Conservation (phyloP, 2,888 invertebrate species). For the Erebia aethiops region DNA sequence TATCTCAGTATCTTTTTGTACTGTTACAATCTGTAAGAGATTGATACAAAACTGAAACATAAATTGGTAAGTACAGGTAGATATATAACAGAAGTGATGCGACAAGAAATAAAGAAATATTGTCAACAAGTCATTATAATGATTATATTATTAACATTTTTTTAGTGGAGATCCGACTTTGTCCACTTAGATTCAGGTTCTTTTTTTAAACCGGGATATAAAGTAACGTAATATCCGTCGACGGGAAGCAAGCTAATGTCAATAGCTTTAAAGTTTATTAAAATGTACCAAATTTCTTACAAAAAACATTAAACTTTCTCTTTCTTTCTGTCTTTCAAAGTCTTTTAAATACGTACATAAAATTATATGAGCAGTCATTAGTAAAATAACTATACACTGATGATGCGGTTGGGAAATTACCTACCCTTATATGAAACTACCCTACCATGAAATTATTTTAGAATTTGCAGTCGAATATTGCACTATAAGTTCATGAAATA, state of each 20-base stretch:
- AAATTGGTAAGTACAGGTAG: neutral
- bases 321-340: too few relatives aligned
- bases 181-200: too few relatives aligned
- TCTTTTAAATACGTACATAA: neutral
- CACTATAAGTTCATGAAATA: slow-evolving; percentile 52
- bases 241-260: too few relatives aligned
- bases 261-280: too few relatives aligned
- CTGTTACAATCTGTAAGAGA: neutral
- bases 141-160: neutral
- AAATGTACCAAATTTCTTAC: too few relatives aligned
- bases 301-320: too few relatives aligned
- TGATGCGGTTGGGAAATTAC: neutral
- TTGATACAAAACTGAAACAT: neutral
- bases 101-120: too few relatives aligned
- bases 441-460: slow-evolving; percentile 63
- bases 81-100: too few relatives aligned
- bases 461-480: slow-evolving; percentile 58
- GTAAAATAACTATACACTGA: neutral
- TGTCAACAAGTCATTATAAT: neutral
- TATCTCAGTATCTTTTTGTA: slow-evolving; percentile 10
- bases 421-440: neutral
- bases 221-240: too few relatives aligned
- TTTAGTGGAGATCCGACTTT: too few relatives aligned
- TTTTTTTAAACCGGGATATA: too few relatives aligned
- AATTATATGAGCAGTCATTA: neutral